Conservation (phyloP, 2,888 invertebrate genomes). For the Ichneumon xanthorius region DNA sequence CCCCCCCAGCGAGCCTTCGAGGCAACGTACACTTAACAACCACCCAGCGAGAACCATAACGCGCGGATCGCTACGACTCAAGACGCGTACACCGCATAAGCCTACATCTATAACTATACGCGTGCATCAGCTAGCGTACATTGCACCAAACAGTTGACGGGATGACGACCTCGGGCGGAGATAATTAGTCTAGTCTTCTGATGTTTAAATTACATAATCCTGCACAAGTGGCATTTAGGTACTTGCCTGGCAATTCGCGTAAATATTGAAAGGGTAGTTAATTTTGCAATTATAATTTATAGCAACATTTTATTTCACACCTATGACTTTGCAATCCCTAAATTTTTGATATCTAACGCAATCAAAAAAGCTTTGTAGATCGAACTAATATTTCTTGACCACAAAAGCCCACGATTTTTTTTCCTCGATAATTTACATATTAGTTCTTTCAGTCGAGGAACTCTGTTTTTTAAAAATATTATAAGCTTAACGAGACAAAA, state of each 20-base stretch:
- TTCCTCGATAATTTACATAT: too few relatives aligned
- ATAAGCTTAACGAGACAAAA: too few relatives aligned
- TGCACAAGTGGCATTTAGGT: neutral
- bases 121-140: neutral
- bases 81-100: constrained; percentile 24
- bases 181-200: neutral
- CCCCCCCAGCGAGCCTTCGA: constrained; percentile 67
- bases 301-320: too few relatives aligned
- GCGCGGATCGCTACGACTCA: constrained; percentile 41
- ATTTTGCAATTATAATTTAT: too few relatives aligned
- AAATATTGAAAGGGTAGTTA: too few relatives aligned
- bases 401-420: too few relatives aligned
- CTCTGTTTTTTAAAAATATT: too few relatives aligned
- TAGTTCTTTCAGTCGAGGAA: too few relatives aligned
- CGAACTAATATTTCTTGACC: too few relatives aligned
- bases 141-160: constrained; percentile 3
- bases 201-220: neutral
- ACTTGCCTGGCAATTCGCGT: neutral
- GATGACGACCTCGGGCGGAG: neutral
- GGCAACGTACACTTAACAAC: constrained; percentile 74
- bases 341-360: too few relatives aligned
- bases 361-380: too few relatives aligned
- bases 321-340: too few relatives aligned
- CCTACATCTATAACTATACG: neutral
- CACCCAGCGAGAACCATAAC: constrained; percentile 65